Base-by-base conservation (phyloP, 2,113 vertebrate species). In the Chauna torquata region DNA sequence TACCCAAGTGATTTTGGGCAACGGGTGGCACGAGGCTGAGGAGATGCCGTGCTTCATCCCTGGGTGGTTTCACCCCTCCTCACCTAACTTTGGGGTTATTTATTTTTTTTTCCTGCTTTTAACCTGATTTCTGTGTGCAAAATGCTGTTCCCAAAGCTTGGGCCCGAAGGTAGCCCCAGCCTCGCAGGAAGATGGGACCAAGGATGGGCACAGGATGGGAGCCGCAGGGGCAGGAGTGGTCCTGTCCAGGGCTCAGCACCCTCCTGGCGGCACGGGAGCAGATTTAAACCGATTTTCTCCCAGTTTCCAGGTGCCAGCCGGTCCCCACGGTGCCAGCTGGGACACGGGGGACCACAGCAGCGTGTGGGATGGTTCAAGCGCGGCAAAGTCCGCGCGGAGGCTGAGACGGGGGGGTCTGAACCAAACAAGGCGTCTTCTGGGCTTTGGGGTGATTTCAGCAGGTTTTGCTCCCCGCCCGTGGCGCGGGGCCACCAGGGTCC, bases 231-330 rank as follows among this genome's bases (percentile, higher is more conserved):
- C 69, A 71, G 69, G 15, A 71, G 38, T 11, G 25, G 17, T 20
- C 68, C n/a, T 36, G 68, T 47, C 68, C 34, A 10, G 23, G 18
- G 34, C 34, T 24, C 68, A 70, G 68, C 45, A 18, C 66, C 45
- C 34, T 36, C 45, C 34, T 9, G 23, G 45, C 23, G 2, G 1
- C 6, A 3, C 3, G 6, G 68, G 47, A 70, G 8, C 2, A 3
- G 12, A 28, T 70, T 50, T 27, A 28, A 50, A 50, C 47, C 68
- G 36, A 47, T 70, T 28, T 70, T 38, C n/a, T 36, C 68, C 68
- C 34, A 15, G 47, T 36, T 70, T 27, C 24, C 45, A 5, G 6
- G 45, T 50, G 42, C 42, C 42, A 42, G 42, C 42, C 42, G 42
- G 42, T 42, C 9, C 47, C 47, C 0, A 8, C n/a, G n/a, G n/a